Evolutionary conservation across 2,888 invertebrate species (phyloP).

Genomic region (Drosophila austrosaltans): DNA sequence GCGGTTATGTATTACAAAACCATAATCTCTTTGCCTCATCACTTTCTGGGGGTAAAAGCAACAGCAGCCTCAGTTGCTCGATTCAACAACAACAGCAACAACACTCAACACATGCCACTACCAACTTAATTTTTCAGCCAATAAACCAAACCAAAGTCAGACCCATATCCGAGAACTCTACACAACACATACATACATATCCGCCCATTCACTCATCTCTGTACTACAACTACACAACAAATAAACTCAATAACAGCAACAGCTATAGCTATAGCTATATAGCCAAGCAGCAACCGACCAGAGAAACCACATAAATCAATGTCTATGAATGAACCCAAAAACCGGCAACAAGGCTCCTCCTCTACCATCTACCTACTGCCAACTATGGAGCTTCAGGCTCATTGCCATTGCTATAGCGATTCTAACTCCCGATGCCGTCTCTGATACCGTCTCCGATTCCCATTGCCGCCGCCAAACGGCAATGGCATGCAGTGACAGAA

Average conservation of each 20-base stretch:
- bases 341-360: conserved; percentile 14
- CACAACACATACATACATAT: conserved; percentile 31
- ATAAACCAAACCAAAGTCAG: conserved; percentile 53
- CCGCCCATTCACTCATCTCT: conserved; percentile 6
- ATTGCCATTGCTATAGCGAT: conserved; percentile 22
- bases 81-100: conserved; percentile 28
- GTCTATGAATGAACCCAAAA: conserved; percentile 45
- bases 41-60: conserved; percentile 28
- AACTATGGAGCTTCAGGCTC: conserved; percentile 24
- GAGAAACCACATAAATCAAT: conserved; percentile 76
- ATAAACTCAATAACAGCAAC: conserved; percentile 42
- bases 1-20: conserved; percentile 44
- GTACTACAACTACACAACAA: conserved; percentile 26
- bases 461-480: conserved; percentile 38
- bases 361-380: conserved; percentile 3
- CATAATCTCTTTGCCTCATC: conserved; percentile 62
- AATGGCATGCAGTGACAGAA: conserved; percentile 70
- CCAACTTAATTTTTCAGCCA: conserved; percentile 69
- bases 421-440: conserved; percentile 15
- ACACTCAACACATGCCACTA: conserved; percentile 52
- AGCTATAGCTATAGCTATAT: conserved; percentile 21
- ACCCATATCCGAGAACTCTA: conserved; percentile 30
- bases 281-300: conserved; percentile 35
- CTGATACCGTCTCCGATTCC: conserved; percentile 21
- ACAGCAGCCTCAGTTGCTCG: too few species aligned